phyloP scores from a whole-genome alignment of 92 coral and sea anemone genomes.

The Bergia sp. region DNA sequence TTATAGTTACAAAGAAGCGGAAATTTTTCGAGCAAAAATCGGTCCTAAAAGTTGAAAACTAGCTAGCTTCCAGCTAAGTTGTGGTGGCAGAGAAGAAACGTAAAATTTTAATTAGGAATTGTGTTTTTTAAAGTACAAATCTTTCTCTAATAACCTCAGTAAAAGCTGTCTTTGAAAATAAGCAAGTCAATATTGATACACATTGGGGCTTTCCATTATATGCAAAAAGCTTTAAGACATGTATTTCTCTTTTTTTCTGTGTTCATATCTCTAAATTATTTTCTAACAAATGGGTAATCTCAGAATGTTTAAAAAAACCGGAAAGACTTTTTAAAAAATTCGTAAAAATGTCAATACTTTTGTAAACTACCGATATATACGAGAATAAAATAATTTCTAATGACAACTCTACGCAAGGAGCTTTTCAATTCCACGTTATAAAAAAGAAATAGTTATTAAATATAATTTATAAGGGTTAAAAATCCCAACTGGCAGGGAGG shows the following conservation, averaged over 20 bases:
- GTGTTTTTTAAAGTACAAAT: background rate
- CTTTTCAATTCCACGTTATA: too few relatives aligned
- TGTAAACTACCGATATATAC: too few relatives aligned
- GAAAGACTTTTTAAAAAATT: background rate
- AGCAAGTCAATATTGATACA: background rate
- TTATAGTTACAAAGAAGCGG: background rate
- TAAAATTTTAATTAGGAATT: background rate
- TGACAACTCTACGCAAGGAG: too few relatives aligned
- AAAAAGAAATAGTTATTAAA: too few relatives aligned
- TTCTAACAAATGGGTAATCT: background rate
- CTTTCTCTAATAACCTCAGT: background rate
- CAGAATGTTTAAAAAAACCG: too few relatives aligned
- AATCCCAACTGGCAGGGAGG: too few relatives aligned
- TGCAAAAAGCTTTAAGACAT: too few relatives aligned
- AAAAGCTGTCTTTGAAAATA: background rate
- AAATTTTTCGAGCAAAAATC: background rate
- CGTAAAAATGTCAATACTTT: background rate
- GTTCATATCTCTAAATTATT: background rate
- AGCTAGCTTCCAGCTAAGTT: background rate
- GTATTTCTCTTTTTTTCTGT: background rate
- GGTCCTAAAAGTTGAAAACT: background rate
- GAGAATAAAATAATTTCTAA: too few relatives aligned
- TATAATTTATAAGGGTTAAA: too few relatives aligned
- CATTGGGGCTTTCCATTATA: background rate
- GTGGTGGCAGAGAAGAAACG: background rate